Conservation (phyloP, 2,797 vertebrate genomes). For the Artibeus lituratus region DNA sequence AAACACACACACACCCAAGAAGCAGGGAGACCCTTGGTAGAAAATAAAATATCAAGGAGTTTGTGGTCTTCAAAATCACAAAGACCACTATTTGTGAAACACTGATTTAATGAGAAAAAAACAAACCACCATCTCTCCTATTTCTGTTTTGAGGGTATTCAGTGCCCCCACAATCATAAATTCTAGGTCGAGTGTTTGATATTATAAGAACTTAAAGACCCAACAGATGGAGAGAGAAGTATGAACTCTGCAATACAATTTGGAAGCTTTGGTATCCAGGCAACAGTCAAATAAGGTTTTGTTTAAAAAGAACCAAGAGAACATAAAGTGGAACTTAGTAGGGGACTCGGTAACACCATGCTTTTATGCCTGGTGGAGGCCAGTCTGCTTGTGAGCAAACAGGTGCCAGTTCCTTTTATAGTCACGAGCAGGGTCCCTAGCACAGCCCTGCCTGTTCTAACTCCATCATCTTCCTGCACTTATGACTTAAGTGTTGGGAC, state of each 20-base stretch:
- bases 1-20: not conserved
- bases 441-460: not conserved
- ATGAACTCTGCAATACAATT: conserved; percentile 21
- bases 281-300: conserved; percentile 2
- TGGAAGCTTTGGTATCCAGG: conserved; percentile 4
- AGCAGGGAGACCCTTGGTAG: not conserved
- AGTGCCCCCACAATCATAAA: not conserved
- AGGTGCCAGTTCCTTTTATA: not conserved
- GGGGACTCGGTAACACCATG: not conserved
- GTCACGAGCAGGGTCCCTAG: not conserved
- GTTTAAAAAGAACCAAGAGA: conserved; percentile 57
- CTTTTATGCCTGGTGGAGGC: not conserved
- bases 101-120: not conserved
- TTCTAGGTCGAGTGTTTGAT: conserved; percentile 30
- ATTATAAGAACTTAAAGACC: conserved; percentile 36
- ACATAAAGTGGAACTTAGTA: not conserved
- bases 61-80: not conserved
- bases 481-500: not conserved
- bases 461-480: not conserved
- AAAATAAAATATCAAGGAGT: not conserved
- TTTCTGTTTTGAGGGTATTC: conserved; percentile 26
- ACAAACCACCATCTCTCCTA: not conserved
- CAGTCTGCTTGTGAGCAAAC: not conserved
- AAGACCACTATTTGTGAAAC: conserved; percentile 14
- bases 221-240: conserved; percentile 44